phyloP scores from a whole-genome alignment of 2,888 invertebrate genomes.

The Dicycla oo region DNA sequence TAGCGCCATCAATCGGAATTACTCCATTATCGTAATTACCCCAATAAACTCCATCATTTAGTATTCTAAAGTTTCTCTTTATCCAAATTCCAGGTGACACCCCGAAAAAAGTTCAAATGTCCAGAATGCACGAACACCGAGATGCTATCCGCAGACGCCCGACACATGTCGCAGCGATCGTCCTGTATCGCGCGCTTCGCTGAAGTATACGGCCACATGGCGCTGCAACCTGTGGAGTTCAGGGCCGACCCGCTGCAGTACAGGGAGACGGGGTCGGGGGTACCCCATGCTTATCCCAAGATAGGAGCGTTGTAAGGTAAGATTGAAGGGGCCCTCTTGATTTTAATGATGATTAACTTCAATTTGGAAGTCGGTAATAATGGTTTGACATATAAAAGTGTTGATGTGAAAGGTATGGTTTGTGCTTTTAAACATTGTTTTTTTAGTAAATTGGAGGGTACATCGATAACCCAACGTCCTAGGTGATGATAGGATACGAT shows the following conservation, averaged over 20 bases:
- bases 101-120: conserved; percentile 99
- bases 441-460: neutral
- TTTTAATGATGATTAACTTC: neutral
- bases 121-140: conserved; percentile 98
- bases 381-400: neutral
- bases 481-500: conserved; percentile 10
- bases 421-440: neutral
- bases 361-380: neutral
- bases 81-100: conserved; percentile 93
- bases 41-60: too few species aligned
- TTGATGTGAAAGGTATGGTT: neutral
- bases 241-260: conserved; percentile 98
- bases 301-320: conserved; percentile 95
- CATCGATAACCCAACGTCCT: neutral
- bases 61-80: neutral
- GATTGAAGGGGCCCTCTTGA: conserved; percentile 37
- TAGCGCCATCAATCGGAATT: too few species aligned
- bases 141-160: conserved; percentile 97
- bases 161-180: conserved; percentile 98
- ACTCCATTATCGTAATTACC: too few species aligned
- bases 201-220: conserved; percentile 96
- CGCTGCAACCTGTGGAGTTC: conserved; percentile 96
- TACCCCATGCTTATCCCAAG: conserved; percentile 95
- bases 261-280: conserved; percentile 95
- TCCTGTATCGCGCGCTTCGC: conserved; percentile 96